These are phyloP conservation scores for Euura lappo DNA, from an alignment of 1,140 invertebrate genomes.

Conservation along the genomic window DNA sequence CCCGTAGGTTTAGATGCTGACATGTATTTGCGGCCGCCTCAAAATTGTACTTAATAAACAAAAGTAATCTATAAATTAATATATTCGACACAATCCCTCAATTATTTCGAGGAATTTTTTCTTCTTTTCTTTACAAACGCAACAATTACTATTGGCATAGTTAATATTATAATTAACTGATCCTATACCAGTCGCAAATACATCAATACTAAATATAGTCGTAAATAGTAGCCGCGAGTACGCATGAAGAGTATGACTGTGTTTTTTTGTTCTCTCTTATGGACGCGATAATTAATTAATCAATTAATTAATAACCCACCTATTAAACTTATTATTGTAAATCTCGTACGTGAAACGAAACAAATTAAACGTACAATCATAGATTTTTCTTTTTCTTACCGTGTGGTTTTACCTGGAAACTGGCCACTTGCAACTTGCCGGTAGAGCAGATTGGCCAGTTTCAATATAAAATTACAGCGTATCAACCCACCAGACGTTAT, in stretches of 20 bases:
- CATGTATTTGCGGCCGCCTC: background rate
- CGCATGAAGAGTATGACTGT: constrained; percentile 2
- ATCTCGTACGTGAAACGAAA: too few species aligned
- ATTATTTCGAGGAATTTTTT: too few species aligned
- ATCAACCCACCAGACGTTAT: too few species aligned
- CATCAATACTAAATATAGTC: background rate
- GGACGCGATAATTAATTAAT: background rate
- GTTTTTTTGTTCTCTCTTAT: background rate
- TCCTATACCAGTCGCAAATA: background rate
- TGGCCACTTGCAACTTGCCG: too few species aligned
- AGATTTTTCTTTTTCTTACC: too few species aligned
- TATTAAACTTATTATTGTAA: too few species aligned
- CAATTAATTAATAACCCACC: background rate
- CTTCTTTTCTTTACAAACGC: constrained; percentile 16
- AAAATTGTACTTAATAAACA: constrained; percentile 1
- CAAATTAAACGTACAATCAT: too few species aligned
- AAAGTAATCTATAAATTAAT: too few species aligned
- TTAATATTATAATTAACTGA: background rate
- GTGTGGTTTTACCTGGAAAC: too few species aligned
- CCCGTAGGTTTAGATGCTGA: background rate
- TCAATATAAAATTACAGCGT: too few species aligned
- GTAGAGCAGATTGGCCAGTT: too few species aligned
- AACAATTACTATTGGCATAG: constrained; percentile 9
- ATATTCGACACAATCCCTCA: too few species aligned
- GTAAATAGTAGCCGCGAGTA: background rate